Evolutionary conservation across 2,797 vertebrate species (phyloP), one percentile per base, ranked within the genome.

Genomic region (Gymnodraco acuticeps): DNA sequence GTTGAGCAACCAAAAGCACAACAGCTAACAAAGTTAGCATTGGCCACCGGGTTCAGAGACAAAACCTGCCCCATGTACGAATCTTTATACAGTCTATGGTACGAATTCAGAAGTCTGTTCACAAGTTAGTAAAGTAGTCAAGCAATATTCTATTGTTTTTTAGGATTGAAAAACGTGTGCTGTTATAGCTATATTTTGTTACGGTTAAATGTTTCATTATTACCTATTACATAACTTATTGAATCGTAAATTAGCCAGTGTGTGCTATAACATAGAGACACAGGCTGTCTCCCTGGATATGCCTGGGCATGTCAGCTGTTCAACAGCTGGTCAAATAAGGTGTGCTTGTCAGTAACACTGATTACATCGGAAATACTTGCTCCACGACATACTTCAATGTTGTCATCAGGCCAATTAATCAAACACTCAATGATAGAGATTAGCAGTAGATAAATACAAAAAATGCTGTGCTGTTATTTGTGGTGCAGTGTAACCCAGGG

Each of bases 291-390:
- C 54, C 1, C 8, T 43, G 70, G 61, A 81, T 75, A 41, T 87
- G 84, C 11, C 68, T 9, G 45, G 83, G 10, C 91, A 88, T 84
- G 82, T 84, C 78, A 77, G 45, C 81, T 73, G 78, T 50, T 58
- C 38, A 3, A 19, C 65, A 78, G 56, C 59, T 61, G 38, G 10
- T 54, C 16, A 31, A 31, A 27, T 2, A 8, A n/a, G 17, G 3
- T 31, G 11, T 73, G 38, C 58, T 31, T 41, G 38, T 45, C 10
- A 38, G 33, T 72, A 45, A 59, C 33, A 72, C 23, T 54, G 23
- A 56, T 64, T 17, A 33, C 23, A 52, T 6, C 3, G 13, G 15
- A 31, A 54, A 69, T 11, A 62, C 15, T 8, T 12, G 41, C 42
- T 47, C 3, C n/a, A 38, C 15, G 5, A 70, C 53, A 46, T 16